Percentiles rank a stretch among this genome's conserved stretches.
phyloP scores from a whole-genome alignment of 2,797 vertebrate genomes.

The Centroberyx gerrardi region DNA sequence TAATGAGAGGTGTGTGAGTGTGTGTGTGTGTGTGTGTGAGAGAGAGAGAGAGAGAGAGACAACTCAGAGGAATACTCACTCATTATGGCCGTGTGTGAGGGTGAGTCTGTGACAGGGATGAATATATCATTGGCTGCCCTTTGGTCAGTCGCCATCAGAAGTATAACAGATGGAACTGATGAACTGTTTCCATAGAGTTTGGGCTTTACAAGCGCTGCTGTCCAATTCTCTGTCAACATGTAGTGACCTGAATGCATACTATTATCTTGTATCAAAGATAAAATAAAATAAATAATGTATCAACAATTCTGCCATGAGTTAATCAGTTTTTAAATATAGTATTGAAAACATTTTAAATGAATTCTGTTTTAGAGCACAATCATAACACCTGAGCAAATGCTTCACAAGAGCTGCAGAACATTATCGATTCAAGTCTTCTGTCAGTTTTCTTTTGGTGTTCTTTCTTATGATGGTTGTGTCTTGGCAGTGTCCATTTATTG shows the following conservation, averaged over 20 bases:
- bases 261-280: constrained; percentile 19
- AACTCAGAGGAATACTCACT: constrained; percentile 77
- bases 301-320: constrained; percentile 1
- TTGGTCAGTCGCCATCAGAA: constrained; percentile 79
- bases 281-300: constrained; percentile 17
- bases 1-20: not conserved
- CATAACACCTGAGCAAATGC: not conserved
- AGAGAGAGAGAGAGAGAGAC: constrained; percentile 10
- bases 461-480: not conserved
- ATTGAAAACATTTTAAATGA: not conserved
- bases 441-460: not conserved
- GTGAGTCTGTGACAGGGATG: constrained; percentile 75
- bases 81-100: constrained; percentile 69
- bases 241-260: constrained; percentile 42
- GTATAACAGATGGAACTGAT: constrained; percentile 72
- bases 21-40: constrained; percentile 5
- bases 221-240: constrained; percentile 58
- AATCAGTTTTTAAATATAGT: not conserved
- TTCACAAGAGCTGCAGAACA: not conserved
- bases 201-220: constrained; percentile 53
- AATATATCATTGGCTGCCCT: constrained; percentile 81
- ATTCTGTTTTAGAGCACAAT: not conserved
- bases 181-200: constrained; percentile 67
- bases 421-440: not conserved
- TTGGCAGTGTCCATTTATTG: not conserved